Evolutionary conservation across 1,140 invertebrate genomes (phyloP), one percentile per base, ranked within the genome.

Genomic region (Aphis craccivora): DNA sequence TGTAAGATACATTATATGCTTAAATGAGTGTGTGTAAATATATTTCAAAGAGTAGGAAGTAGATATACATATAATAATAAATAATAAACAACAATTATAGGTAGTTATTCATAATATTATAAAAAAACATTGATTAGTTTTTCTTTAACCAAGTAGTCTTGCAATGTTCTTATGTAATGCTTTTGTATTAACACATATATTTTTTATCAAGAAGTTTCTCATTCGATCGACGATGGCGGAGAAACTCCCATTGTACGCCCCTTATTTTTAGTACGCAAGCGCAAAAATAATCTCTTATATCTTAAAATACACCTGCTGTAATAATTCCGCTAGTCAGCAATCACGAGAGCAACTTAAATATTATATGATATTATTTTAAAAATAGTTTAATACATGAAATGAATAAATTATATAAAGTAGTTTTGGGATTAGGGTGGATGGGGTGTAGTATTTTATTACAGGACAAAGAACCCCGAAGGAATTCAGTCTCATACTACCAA

Each of bases 211-310:
- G 89, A 43, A 25, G n/a, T 90, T 60, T 43, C 8, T 67, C 18
- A 90, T 90, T 90, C 55, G 37, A 55, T 23, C 89, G 35, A 90
- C 89, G 67, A 90, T 90, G 89, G 55, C 89, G 89, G 55, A 90
- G 53, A 60, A 67, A 90, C 89, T 67, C 89, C 89, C 89, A 90
- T 90, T 30, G 25, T 40, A 90, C 89, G 89, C 53, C 89, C 89
- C 55, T 25, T 67, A n/a, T 43, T 90, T 60, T 43, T 30, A 8
- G 25, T 25, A 67, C 89, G 89, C 89, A 90, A 30, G 89, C 89
- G 89, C 55, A 43, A 67, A 60, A 60, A 90, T 90, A 11, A 90
- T 67, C 67, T 43, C 67, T 90, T 51, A 60, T 11, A n/a, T 40
- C 89, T 90, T 60, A 35, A 18, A 90, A 90, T 7, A 30, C 53